Conservation (phyloP, 2,797 vertebrate genomes). For the Notamacropus eugenii region DNA sequence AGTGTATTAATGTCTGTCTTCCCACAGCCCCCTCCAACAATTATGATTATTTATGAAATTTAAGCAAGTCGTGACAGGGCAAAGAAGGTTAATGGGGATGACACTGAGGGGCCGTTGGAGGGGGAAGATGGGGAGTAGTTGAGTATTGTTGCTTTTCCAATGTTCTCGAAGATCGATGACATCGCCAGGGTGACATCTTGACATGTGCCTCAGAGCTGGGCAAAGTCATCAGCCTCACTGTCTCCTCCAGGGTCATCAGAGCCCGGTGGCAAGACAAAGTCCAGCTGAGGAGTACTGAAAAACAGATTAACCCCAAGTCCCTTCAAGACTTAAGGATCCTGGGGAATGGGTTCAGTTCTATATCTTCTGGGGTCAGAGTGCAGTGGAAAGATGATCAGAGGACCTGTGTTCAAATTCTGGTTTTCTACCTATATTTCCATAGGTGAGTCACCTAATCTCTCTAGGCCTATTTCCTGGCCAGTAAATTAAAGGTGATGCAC, state of each 20-base stretch:
- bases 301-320: slow-evolving; percentile 7
- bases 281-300: not conserved
- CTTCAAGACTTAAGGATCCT: not conserved
- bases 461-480: not conserved
- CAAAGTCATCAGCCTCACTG: not conserved
- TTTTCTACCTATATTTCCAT: not conserved
- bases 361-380: no score
- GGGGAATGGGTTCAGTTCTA: not conserved
- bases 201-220: not conserved
- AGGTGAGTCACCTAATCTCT: not conserved
- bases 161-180: not conserved
- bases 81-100: not conserved
- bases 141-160: not conserved
- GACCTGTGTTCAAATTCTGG: not conserved
- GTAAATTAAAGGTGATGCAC: not conserved
- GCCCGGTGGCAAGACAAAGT: not conserved
- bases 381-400: not conserved
- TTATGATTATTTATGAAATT: not conserved
- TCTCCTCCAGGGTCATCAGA: not conserved
- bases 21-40: not conserved
- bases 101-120: not conserved
- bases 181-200: not conserved
- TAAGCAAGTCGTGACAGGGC: not conserved
- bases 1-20: not conserved
- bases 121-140: not conserved